These are phyloP conservation scores for Menidia menidia DNA, from an alignment of 2,797 vertebrate species.

Conservation along the genomic window DNA sequence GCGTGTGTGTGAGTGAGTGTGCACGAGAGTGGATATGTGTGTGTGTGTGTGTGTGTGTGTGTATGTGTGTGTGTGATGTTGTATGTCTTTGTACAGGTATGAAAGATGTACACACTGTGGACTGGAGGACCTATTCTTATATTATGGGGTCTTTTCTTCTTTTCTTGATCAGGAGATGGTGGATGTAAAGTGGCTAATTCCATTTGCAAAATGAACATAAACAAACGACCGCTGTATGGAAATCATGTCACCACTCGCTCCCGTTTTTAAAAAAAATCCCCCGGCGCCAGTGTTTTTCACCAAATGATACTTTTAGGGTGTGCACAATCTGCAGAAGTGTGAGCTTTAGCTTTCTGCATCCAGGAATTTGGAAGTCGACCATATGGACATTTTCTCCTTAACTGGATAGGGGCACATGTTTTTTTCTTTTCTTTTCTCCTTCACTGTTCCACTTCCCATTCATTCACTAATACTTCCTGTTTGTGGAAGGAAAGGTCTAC, in stretches of 20 bases:
- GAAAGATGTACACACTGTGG: constrained; percentile 71
- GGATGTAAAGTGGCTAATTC: constrained; percentile 59
- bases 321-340: constrained; percentile 54
- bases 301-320: constrained; percentile 65
- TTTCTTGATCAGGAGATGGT: constrained; percentile 33
- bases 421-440: not conserved
- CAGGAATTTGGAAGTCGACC: constrained; percentile 7
- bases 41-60: constrained; percentile 4
- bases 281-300: constrained; percentile 46
- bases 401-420: constrained; percentile 13
- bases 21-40: not conserved
- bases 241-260: constrained; percentile 34
- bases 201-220: constrained; percentile 65
- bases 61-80: constrained; percentile 49
- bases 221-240: constrained; percentile 43
- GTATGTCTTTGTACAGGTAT: constrained; percentile 73
- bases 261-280: constrained; percentile 41
- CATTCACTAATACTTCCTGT: constrained; percentile 31
- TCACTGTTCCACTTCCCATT: constrained; percentile 27
- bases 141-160: constrained; percentile 55
- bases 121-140: constrained; percentile 72
- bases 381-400: constrained; percentile 29
- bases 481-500: constrained; percentile 18
- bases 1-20: constrained; percentile 25
- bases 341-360: constrained; percentile 45